Evolutionary conservation across 1,140 invertebrate species (phyloP).

Genomic region (Zophobas atratus): DNA sequence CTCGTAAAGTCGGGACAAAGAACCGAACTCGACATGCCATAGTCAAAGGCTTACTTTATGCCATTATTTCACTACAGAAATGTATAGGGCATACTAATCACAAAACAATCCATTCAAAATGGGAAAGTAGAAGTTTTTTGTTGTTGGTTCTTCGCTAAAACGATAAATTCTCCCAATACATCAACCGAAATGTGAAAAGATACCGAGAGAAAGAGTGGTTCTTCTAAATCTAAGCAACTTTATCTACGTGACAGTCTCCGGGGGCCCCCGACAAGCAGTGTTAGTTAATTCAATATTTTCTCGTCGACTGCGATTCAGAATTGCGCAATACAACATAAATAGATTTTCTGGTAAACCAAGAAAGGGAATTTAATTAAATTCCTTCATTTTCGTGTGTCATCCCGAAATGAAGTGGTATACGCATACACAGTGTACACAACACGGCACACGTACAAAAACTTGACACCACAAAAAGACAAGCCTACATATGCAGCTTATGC

Average conservation of each 20-base stretch:
- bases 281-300: conserved; percentile 30
- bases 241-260: conserved; percentile 22
- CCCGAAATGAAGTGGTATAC: neutral
- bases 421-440: neutral
- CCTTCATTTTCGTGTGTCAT: neutral
- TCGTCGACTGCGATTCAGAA: conserved; percentile 21
- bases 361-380: conserved; percentile 29
- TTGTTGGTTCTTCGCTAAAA: conserved; percentile 4
- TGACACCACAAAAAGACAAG: conserved; percentile 12
- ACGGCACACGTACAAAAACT: neutral
- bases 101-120: conserved; percentile 41
- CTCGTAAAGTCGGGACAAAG: conserved; percentile 52
- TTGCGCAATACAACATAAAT: conserved; percentile 8
- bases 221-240: conserved; percentile 21
- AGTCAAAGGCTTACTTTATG: conserved; percentile 54
- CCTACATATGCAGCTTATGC: conserved; percentile 51
- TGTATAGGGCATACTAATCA: conserved; percentile 44
- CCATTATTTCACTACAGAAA: conserved; percentile 43
- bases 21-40: conserved; percentile 52
- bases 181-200: conserved; percentile 13
- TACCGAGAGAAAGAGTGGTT: conserved; percentile 14
- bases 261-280: conserved; percentile 2
- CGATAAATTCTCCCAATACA: conserved; percentile 14
- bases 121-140: conserved; percentile 16
- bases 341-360: conserved; percentile 26